Evolutionary conservation across 2,888 invertebrate genomes (phyloP).

Genomic region (Melinopterus prodromus): DNA sequence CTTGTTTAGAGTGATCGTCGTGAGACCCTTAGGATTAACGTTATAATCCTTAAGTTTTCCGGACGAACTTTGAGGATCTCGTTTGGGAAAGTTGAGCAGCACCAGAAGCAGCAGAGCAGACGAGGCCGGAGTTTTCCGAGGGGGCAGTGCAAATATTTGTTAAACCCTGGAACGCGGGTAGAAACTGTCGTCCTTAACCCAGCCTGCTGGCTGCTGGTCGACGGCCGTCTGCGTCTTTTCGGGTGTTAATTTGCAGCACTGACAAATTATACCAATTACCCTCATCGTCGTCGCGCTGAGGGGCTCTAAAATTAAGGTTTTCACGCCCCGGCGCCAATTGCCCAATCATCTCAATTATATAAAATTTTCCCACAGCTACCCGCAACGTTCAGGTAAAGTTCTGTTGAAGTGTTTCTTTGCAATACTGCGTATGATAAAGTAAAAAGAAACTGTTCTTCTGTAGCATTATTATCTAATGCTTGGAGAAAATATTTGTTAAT

Average conservation of each 20-base stretch:
- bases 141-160: neutral
- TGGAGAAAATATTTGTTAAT: too few species aligned
- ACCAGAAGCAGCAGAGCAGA: neutral
- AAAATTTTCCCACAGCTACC: neutral
- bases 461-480: too few species aligned
- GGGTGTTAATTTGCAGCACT: neutral
- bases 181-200: neutral
- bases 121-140: neutral
- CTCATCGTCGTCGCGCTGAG: neutral
- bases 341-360: neutral
- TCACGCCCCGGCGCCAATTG: neutral
- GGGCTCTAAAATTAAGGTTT: neutral
- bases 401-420: too few species aligned
- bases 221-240: neutral
- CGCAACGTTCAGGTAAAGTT: neutral
- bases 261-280: conserved; percentile 4
- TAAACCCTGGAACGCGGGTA: neutral
- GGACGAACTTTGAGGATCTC: neutral
- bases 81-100: neutral
- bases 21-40: neutral
- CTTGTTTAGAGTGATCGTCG: neutral
- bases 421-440: too few species aligned
- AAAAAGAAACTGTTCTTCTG: too few species aligned
- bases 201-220: neutral
- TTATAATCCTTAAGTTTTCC: neutral